Percentiles rank a stretch among this genome's conserved stretches.
These are phyloP conservation scores for Pantherophis alleghaniensis DNA, from an alignment of 2,797 vertebrate genomes.

Conservation along the genomic window DNA sequence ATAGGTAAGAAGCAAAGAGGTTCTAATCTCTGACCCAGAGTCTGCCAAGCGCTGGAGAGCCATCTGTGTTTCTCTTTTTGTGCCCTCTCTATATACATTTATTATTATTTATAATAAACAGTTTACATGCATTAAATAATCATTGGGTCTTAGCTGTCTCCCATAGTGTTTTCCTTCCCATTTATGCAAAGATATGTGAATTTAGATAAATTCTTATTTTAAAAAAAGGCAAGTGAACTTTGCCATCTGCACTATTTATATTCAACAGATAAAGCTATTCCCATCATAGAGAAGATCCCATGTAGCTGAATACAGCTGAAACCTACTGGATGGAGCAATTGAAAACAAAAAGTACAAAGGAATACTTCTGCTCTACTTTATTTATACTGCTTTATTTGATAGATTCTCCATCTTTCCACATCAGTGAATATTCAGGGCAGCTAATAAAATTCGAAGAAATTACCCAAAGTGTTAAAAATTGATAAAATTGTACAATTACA, in stretches of 20 bases:
- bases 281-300: not conserved
- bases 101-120: not conserved
- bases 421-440: not conserved
- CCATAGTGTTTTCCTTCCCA: not conserved
- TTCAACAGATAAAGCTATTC: not conserved
- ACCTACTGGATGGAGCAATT: not conserved
- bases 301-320: not conserved
- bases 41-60: not conserved
- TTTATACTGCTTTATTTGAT: not conserved
- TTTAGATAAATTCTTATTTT: not conserved
- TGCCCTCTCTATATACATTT: not conserved
- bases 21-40: not conserved
- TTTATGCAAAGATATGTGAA: not conserved
- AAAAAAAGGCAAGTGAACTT: not conserved
- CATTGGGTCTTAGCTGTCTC: not conserved
- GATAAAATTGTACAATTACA: not conserved
- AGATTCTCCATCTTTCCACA: not conserved
- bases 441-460: not conserved
- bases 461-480: not conserved
- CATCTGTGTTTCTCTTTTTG: not conserved
- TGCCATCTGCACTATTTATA: not conserved
- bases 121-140: not conserved
- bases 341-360: not conserved
- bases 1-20: not conserved
- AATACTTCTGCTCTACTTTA: not conserved